Evolutionary conservation across 2,113 vertebrate species (phyloP), one percentile per base, ranked within the genome.

Genomic region (Megatriorchis doriae): DNA sequence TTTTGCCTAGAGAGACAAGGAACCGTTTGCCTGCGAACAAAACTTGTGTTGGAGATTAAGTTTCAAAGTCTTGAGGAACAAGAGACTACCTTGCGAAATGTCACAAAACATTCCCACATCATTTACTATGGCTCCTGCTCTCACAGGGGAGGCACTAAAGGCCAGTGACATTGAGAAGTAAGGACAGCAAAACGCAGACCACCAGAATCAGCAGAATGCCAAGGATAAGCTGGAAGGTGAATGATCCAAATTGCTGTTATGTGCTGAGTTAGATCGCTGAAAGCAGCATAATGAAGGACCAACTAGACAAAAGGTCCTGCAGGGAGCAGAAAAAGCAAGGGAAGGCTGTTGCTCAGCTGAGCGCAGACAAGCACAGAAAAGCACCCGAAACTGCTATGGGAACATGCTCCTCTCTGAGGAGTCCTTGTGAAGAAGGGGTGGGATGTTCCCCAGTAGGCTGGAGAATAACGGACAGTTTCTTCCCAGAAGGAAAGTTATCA

Each of bases 151-250:
- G 31, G 23, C 74, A 26, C 74, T 32, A 36, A 72, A 50, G 83
- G 48, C 61, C 2, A 4, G 63, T 85, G 95, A 91, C 95, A 78
- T 58, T 75, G 90, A 95, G 78, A 47, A 88, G 55, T 66, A 78
- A 86, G 81, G 86, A 73, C 58, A 67, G 71, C 65, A 78, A 73
- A 92, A 81, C 1, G 0, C 90, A 81, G 86, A 86, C 72, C 90
- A 55, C 73, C 15, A 11, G 81, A 79, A 94, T 95, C 95, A 96
- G 87, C 95, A 95, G 85, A 96, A 95, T 2, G 11, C 73, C 85
- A 85, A 95, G 96, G 95, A 75, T 26, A 50, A 89, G 32, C 53
- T 40, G 59, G 81, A 81, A 95, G 78, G 87, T 63, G 87, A 95
- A 59, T 1, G 38, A 85, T 90, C 84, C 81, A 74, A 91, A 90